Percentiles rank a stretch among this genome's conserved stretches.
These are phyloP conservation scores for Eupithecia exiguata DNA, from an alignment of 2,888 invertebrate genomes.

Conservation along the genomic window DNA sequence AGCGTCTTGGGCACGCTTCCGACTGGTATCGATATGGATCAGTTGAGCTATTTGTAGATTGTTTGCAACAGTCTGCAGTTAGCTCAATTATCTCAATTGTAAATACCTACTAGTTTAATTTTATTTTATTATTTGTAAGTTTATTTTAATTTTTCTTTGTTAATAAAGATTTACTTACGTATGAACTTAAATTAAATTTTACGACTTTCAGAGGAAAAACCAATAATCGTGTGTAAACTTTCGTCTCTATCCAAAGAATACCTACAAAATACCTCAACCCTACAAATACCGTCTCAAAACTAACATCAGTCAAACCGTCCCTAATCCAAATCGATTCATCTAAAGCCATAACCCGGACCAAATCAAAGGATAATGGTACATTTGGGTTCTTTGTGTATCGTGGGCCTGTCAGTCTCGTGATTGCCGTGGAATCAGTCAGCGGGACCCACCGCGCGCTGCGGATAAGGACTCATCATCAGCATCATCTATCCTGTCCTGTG, in stretches of 20 bases:
- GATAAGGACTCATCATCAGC: conserved; percentile 31
- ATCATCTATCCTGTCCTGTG: not conserved
- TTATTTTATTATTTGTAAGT: no score
- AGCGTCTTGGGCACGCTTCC: no score
- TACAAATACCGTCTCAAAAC: conserved; percentile 27
- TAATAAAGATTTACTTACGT: no score
- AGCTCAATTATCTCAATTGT: no score
- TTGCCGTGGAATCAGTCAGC: conserved; percentile 66
- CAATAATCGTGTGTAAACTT: not conserved
- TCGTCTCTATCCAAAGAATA: not conserved
- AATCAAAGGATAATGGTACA: conserved; percentile 73
- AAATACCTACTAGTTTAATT: no score
- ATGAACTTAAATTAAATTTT: no score
- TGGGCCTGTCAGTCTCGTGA: conserved; percentile 65
- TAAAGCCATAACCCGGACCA: conserved; percentile 69
- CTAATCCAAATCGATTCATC: conserved; percentile 71
- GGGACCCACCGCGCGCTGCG: conserved; percentile 65
- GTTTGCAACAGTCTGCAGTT: no score
- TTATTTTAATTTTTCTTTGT: no score
- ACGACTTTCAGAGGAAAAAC: not conserved
- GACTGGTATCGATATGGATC: no score
- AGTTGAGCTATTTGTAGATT: no score
- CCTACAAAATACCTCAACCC: conserved; percentile 2
- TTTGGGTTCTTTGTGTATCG: conserved; percentile 60
- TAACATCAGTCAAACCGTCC: conserved; percentile 47